phyloP scores from a whole-genome alignment of 2,888 invertebrate species.

The Drosophila paramelanica region DNA sequence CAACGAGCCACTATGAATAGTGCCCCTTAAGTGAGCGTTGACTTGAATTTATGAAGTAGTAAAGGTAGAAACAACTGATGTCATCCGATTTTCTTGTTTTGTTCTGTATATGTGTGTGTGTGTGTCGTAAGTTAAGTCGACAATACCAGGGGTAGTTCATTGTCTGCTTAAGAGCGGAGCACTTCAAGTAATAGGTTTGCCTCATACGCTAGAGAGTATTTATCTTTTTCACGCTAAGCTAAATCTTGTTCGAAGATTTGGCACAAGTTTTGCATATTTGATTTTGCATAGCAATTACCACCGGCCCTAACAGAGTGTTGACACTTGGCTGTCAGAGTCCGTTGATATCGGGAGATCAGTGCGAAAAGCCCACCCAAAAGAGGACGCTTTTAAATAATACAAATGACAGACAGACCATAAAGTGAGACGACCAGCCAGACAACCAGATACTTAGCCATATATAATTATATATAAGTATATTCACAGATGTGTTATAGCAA shows the following conservation, averaged over 20 bases:
- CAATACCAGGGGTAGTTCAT: constrained; percentile 54
- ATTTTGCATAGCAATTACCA: constrained; percentile 60
- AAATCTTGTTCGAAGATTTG: constrained; percentile 52
- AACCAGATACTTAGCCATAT: constrained; percentile 42
- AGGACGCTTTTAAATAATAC: constrained; percentile 35
- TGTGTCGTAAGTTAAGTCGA: constrained; percentile 8
- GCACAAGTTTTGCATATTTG: constrained; percentile 58
- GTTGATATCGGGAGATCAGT: constrained; percentile 24
- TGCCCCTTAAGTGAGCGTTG: constrained; percentile 20
- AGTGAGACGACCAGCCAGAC: constrained; percentile 25
- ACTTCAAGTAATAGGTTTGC: constrained; percentile 38
- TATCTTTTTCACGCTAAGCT: constrained; percentile 54
- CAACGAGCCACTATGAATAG: constrained; percentile 3
- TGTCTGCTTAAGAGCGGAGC: constrained; percentile 53
- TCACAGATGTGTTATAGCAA: constrained; percentile 16
- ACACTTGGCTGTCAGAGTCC: constrained; percentile 48
- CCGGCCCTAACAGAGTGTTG: constrained; percentile 49
- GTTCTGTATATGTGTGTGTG: background rate
- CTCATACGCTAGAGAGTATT: constrained; percentile 41
- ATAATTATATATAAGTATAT: constrained; percentile 11
- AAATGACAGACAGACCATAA: constrained; percentile 26
- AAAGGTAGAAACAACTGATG: constrained; percentile 49
- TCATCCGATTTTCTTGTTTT: constrained; percentile 37
- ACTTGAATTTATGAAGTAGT: constrained; percentile 22
- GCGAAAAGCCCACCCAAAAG: constrained; percentile 33